These are phyloP conservation scores for Gracilinanus agilis DNA, from an alignment of 2,113 vertebrate genomes.

Conservation along the genomic window DNA sequence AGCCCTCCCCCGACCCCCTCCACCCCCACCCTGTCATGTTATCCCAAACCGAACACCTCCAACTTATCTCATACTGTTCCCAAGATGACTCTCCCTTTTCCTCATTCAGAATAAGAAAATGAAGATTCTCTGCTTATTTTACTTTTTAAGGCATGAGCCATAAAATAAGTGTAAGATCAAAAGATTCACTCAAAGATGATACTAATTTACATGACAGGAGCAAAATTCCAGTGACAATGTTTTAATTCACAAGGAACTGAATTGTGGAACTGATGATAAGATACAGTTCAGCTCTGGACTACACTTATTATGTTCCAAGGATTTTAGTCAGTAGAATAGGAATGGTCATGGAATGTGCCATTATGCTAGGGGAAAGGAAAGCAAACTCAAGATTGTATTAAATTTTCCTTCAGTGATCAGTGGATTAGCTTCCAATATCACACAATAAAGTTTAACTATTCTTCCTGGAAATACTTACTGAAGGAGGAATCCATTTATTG, in stretches of 20 bases:
- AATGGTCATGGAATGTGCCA: neutral
- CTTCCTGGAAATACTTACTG: neutral
- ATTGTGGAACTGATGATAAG: neutral
- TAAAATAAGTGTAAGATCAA: neutral
- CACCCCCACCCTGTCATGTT: neutral
- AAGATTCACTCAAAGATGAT: neutral
- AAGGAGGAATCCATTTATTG: neutral
- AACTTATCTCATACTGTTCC: neutral
- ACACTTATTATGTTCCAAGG: neutral
- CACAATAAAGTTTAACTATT: neutral
- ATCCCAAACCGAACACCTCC: neutral
- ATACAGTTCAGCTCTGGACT: neutral
- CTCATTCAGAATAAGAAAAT: neutral
- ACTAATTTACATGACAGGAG: neutral
- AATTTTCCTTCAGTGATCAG: neutral
- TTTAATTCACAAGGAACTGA: neutral
- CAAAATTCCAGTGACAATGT: neutral
- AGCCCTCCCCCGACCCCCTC: too few relatives aligned
- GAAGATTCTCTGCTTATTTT: neutral
- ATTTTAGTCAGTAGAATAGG: slow-evolving; percentile 12
- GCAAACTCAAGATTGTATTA: neutral
- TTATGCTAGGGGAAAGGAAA: neutral
- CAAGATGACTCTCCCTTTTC: neutral
- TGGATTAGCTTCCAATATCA: neutral
- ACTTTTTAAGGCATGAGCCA: neutral